Conservation (phyloP, 2,888 invertebrate species). For the Amphipyra tragopoginis region DNA sequence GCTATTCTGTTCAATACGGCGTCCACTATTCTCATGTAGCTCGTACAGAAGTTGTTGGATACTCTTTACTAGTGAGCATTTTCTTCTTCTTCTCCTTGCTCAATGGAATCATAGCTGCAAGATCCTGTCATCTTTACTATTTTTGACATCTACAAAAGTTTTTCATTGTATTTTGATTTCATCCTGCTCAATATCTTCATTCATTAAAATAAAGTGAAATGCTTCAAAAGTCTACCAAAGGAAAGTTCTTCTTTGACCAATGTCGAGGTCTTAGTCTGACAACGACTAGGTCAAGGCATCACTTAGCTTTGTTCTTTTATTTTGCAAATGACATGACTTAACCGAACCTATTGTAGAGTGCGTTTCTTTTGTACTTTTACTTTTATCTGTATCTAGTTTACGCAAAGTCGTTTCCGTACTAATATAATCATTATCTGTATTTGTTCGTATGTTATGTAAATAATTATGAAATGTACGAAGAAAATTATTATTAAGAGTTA, state of each 20-base stretch:
- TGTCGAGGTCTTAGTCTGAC: constrained; percentile 1
- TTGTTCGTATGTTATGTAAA: neutral
- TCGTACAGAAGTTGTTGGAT: no score
- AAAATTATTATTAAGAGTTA: no score
- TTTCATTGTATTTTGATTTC: no score
- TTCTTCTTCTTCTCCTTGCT: no score
- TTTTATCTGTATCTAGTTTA: no score
- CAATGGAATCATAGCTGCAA: no score
- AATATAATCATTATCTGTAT: neutral
- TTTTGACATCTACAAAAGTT: no score
- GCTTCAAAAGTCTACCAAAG: no score
- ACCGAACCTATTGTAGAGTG: neutral
- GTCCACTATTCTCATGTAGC: no score
- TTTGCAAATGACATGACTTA: constrained; percentile 4
- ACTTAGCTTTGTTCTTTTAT: neutral
- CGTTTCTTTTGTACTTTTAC: neutral
- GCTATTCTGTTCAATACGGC: no score
- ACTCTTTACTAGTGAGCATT: no score
- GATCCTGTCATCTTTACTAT: no score
- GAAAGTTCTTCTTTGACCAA: constrained; percentile 4
- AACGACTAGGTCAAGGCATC: constrained; percentile 22
- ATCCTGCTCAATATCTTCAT: neutral
- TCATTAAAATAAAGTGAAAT: neutral
- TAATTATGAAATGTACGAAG: neutral
- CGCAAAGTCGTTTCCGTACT: neutral